Evolutionary conservation across 1,140 invertebrate genomes (phyloP), one percentile per base, ranked within the genome.

Genomic region (Scaptomyza graminum): DNA sequence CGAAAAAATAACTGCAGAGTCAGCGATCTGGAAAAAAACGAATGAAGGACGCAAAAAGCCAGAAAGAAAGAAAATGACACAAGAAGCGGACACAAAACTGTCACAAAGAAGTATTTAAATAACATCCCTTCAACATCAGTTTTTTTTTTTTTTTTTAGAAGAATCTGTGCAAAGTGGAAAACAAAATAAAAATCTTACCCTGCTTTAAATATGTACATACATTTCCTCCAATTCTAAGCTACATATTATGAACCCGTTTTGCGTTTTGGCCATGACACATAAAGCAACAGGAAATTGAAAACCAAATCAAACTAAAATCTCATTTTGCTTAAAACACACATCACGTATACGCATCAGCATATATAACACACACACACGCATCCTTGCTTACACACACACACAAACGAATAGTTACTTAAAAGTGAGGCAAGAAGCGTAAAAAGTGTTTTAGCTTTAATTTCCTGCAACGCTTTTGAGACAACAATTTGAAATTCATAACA

Each of bases 261-360:
- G n/a, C 47, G 49, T 61, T 65, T 72, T 4, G 50, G 51, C 47
- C 31, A 37, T 43, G 55, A 13, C 34, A 9, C 31, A 47, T 11
- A 65, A 46, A 63, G 67, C 76, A 84, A 80, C 74, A 85, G 82
- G 81, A 85, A 85, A 85, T 85, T 85, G 82, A 85, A 85, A 87
- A 75, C 15, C 66, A 70, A 80, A 79, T 78, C 76, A 71, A 79
- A 73, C 68, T 74, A 66, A 66, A 65, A 68, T 67, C 66, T 65
- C 50, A 39, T 46, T 73, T 81, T 76, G 77, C 61, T 78, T 81
- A 54, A 66, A 78, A 87, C 74, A 81, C 81, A 82, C 60, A 87
- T 87, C 82, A 85, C 82, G 82, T 85, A 87, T 85, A 85, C 78
- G 67, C 82, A 31, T 3, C 28, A 63, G 74, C 52, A 44, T 61